Evolutionary conservation across 2,113 vertebrate species (phyloP), one percentile per base, ranked within the genome.

Genomic region (Myotis lucifugus): DNA sequence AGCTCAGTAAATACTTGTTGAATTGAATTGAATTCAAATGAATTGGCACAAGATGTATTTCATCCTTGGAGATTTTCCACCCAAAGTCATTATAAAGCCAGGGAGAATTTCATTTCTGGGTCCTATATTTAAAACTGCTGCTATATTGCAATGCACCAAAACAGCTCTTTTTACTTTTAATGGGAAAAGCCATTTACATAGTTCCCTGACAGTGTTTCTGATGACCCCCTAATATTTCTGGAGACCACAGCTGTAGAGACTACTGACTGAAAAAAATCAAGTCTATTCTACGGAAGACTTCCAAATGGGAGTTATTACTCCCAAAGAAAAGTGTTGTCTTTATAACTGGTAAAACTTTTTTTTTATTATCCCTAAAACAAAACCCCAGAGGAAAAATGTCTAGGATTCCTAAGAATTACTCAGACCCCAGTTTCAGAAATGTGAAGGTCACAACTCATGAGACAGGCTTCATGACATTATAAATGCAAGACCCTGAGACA

Each of bases 31-130:
- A 92, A 72, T 78, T 92, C 74, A 90, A 82, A 96, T 82, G 85
- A 88, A 92, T 73, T 91, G 77, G 73, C 91, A 85, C 42, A 46
- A 21, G 21, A 69, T 32, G 29, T 88, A 46, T 50, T 94, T 90
- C 34, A 73, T 95, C 52, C 76, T 90, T 88, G 77, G 96, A 96
- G 88, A 90, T 27, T 95, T 94, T 90, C 90, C 59, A 95, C 73
- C 77, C 34, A 46, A 88, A 69, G 73, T 88, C 77, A 94, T 91
- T 90, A 61, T 34, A 52, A 93, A 94, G 89, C 78, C 86, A 90
- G 76, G n/a, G 42, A 90, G 54, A 88, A 96, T 88, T 85, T 94
- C 37, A 67, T 78, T 88, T 96, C 73, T 92, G 73, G 66, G 50
- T 50, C 73, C 73, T 88, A 15, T 92, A 83, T 96, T 96, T 73